Base-by-base conservation (phyloP, 2,797 vertebrate genomes). In the Parambassis ranga region DNA sequence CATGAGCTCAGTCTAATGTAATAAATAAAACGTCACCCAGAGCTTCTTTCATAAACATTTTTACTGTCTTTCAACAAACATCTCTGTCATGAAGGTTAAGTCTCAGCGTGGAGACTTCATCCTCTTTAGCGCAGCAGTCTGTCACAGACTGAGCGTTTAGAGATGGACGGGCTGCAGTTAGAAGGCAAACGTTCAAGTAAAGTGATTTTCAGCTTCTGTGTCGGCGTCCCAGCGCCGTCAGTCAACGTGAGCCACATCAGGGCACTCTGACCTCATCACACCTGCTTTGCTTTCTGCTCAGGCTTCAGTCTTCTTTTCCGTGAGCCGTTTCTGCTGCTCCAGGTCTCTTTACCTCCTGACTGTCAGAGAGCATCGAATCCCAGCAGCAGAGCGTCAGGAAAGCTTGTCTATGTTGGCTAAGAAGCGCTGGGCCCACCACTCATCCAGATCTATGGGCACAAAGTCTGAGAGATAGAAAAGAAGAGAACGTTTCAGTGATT, bases 351-450 rank as follows among this genome's bases (percentile, higher is more conserved):
- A 13, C 19, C 28, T 71, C 57, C 47, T 28, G 50, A 60, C 39
- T 13, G 22, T 49, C 37, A 31, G 19, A 50, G 37, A 67, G 68
- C 52, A 50, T 23, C 6, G n/a, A 36, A n/a, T 60, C 65, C 6
- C n/a, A 7, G 15, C n/a, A n/a, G 8, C 3, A 0, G 4, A 31
- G 22, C 0, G 27, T 94, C 94, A 98, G 20, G 94, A 96, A 4
- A 93, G 90, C 68, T 94, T 98, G 66, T 94, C 90, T 2, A 99
- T 94, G 80, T 95, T 95, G 71, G 95, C 96, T 30, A 98, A 87
- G 90, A 99, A 98, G 39, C 95, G 95, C 79, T 98, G 92, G 0
- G 94, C 96, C 96, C 97, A 99, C 96, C 96, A 99, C 51, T 99
- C 96, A 20, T 99, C 97, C 78, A 99, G 92, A 81, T 99, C 97